phyloP scores from a whole-genome alignment of 2,888 invertebrate genomes.

The Hololepta plana region DNA sequence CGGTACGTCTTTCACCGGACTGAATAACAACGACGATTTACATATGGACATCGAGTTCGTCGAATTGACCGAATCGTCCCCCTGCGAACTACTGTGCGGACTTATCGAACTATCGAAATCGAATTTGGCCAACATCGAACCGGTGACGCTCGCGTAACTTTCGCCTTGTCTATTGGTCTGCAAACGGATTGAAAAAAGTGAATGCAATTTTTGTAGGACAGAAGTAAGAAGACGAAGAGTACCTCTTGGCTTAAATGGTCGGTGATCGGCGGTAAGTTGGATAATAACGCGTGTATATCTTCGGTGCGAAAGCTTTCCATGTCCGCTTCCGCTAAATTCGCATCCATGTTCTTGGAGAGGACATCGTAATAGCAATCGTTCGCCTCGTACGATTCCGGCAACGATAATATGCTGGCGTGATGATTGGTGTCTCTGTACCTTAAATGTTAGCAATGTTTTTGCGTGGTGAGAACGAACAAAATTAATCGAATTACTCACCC shows the following conservation, averaged over 20 bases:
- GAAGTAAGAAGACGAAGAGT: conserved; percentile 8
- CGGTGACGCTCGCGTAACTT: conserved; percentile 67
- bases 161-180: conserved; percentile 62
- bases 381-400: conserved; percentile 65
- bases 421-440: conserved; percentile 76
- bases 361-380: conserved; percentile 59
- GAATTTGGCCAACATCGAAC: conserved; percentile 63
- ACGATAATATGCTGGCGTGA: conserved; percentile 61
- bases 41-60: conserved; percentile 70
- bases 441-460: conserved; percentile 10
- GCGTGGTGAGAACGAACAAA: conserved; percentile 1
- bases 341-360: conserved; percentile 74
- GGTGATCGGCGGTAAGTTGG: conserved; percentile 52
- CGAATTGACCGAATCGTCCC: conserved; percentile 57
- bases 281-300: conserved; percentile 75
- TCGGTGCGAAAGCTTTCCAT: conserved; percentile 88
- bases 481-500: conserved; percentile 15
- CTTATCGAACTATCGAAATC: conserved; percentile 63
- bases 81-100: conserved; percentile 56
- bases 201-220: background rate
- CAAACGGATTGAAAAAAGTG: conserved; percentile 22
- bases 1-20: conserved; percentile 68
- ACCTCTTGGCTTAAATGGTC: conserved; percentile 31
- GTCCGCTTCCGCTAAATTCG: conserved; percentile 84
- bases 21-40: conserved; percentile 80